These are phyloP conservation scores for Diglossa cyanea DNA, from an alignment of 2,797 vertebrate species.

Conservation along the genomic window DNA sequence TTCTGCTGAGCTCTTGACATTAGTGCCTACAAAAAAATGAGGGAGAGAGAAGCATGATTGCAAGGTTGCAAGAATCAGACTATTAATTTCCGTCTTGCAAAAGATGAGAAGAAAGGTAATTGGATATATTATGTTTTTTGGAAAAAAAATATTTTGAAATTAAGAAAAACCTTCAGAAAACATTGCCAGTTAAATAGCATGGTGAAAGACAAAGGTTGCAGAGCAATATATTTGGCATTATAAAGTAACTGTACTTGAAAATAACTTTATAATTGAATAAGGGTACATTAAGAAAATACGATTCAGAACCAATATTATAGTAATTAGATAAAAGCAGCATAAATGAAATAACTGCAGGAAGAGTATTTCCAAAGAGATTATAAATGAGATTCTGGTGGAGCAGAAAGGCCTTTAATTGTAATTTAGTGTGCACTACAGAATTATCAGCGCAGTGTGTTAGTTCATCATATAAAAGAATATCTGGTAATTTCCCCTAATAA, in stretches of 20 bases:
- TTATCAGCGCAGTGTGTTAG: slow-evolving; percentile 77
- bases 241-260: slow-evolving; percentile 78
- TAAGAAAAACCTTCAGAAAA: slow-evolving; percentile 29
- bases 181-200: slow-evolving; percentile 40
- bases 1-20: slow-evolving; percentile 8
- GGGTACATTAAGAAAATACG: slow-evolving; percentile 77
- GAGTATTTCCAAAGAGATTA: slow-evolving; percentile 79
- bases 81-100: slow-evolving; percentile 42
- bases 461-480: slow-evolving; percentile 79
- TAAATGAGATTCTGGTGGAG: slow-evolving; percentile 80
- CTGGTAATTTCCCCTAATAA: slow-evolving; percentile 79
- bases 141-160: slow-evolving; percentile 24
- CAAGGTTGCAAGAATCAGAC: not conserved
- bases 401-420: slow-evolving; percentile 80
- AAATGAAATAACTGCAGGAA: slow-evolving; percentile 80
- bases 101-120: slow-evolving; percentile 21
- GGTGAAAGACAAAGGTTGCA: slow-evolving; percentile 60
- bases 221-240: slow-evolving; percentile 66
- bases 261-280: slow-evolving; percentile 82
- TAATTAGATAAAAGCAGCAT: slow-evolving; percentile 81
- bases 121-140: slow-evolving; percentile 32
- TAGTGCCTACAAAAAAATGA: slow-evolving; percentile 11
- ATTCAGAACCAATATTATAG: slow-evolving; percentile 79
- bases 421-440: slow-evolving; percentile 81
- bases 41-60: not conserved